Evolutionary conservation across 2,888 invertebrate species (phyloP).

Genomic region (Agonum fuliginosum): DNA sequence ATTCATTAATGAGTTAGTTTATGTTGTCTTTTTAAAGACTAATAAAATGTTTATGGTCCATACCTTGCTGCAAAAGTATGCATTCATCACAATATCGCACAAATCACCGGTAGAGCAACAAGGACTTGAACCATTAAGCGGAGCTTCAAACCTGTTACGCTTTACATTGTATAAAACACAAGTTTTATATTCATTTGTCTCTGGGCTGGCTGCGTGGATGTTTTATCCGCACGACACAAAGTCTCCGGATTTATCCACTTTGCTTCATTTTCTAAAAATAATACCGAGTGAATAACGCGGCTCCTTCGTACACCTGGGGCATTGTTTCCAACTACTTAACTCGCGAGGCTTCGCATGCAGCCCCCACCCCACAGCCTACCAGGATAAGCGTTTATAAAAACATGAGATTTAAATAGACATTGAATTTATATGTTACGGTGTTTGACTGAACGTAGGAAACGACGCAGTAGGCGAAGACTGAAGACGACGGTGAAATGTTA

Average conservation of each 20-base stretch:
- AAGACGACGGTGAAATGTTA: not conserved
- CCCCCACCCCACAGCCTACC: slow-evolving; percentile 57
- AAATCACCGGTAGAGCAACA: not conserved
- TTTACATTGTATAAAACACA: not conserved
- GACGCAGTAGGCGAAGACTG: not conserved
- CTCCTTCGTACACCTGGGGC: slow-evolving; percentile 67
- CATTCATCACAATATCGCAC: not conserved
- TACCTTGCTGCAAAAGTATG: not conserved
- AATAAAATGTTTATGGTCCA: too few relatives aligned
- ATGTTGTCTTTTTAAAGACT: too few relatives aligned
- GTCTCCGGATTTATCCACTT: slow-evolving; percentile 69
- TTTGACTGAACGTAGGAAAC: slow-evolving; percentile 31
- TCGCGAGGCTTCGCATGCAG: slow-evolving; percentile 32
- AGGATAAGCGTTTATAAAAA: slow-evolving; percentile 62
- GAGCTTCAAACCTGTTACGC: not conserved
- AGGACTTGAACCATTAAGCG: not conserved
- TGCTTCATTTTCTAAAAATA: slow-evolving; percentile 71
- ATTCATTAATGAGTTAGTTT: too few relatives aligned
- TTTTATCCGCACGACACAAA: slow-evolving; percentile 48
- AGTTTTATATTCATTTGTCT: slow-evolving; percentile 55
- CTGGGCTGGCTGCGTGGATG: not conserved
- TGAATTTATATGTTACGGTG: slow-evolving; percentile 53
- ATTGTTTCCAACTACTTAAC: slow-evolving; percentile 65
- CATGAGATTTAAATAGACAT: slow-evolving; percentile 64
- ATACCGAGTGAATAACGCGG: slow-evolving; percentile 69